Percentiles rank a stretch among this genome's conserved stretches.
These are phyloP conservation scores for human (Homo sapiens) DNA, from an alignment of 2,113 vertebrate species.

Conservation along the genomic window GRCh38 chr11:111819001-111819500, in stretches of 20 bases:
- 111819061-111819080: not conserved
- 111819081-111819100: not conserved
- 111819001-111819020: not conserved
- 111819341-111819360: conserved; percentile 42
- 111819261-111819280: conserved; percentile 64
- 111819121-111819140: not conserved
- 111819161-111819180: not conserved
- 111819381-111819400: conserved; percentile 45
- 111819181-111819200: not conserved
- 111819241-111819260: conserved; percentile 33
- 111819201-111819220: conserved; percentile 19
- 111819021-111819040: not conserved
- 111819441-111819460: conserved; percentile 16
- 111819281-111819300: conserved; percentile 49
- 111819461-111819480: conserved; percentile 6
- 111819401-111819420: conserved; percentile 32
- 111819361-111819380: conserved; percentile 35
- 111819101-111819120: not conserved
- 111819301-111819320: conserved; percentile 69
- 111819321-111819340: conserved; percentile 60
- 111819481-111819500: conserved; percentile 4
- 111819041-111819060: not conserved
- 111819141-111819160: not conserved
- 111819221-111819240: conserved; percentile 16
- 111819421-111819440: conserved; percentile 46